Percentiles rank a stretch among this genome's conserved stretches.
Evolutionary conservation across 2,113 vertebrate genomes (phyloP).

Genomic region (Struthidea cinerea): DNA sequence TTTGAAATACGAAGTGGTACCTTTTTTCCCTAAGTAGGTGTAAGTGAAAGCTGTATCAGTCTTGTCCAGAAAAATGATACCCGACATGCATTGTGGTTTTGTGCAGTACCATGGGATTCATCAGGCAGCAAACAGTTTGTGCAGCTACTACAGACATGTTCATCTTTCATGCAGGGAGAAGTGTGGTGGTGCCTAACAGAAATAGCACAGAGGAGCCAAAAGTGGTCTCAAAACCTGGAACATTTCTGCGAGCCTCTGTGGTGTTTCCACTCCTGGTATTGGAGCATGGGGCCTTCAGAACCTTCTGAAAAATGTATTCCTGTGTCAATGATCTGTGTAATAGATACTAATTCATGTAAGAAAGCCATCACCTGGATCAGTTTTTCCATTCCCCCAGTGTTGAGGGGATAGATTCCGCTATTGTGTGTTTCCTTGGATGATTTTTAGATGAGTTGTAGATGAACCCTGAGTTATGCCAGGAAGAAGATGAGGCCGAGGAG

Average conservation of each 20-base stretch:
- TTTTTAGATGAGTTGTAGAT: not conserved
- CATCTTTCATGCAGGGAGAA: not conserved
- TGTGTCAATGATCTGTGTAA: not conserved
- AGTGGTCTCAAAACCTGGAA: not conserved
- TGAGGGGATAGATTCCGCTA: not conserved
- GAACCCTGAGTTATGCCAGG: not conserved
- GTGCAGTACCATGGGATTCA: not conserved
- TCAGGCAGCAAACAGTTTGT: not conserved
- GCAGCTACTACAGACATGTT: not conserved
- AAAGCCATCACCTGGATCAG: not conserved
- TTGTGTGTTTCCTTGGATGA: not conserved
- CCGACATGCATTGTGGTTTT: not conserved
- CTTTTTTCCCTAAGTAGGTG: not conserved
- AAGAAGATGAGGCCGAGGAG: not conserved
- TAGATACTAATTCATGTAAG: not conserved
- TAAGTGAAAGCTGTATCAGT: not conserved
- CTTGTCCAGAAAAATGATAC: not conserved
- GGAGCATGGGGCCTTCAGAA: not conserved
- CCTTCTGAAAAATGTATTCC: not conserved
- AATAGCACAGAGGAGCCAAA: not conserved
- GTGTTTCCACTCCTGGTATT: not conserved
- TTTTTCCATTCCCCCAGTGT: not conserved
- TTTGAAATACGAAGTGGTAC: not conserved
- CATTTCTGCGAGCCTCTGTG: not conserved
- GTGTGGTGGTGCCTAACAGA: not conserved